Evolutionary conservation across 2,888 invertebrate species (phyloP), one percentile per base, ranked within the genome.

Genomic region (Augochlorella aurata): DNA sequence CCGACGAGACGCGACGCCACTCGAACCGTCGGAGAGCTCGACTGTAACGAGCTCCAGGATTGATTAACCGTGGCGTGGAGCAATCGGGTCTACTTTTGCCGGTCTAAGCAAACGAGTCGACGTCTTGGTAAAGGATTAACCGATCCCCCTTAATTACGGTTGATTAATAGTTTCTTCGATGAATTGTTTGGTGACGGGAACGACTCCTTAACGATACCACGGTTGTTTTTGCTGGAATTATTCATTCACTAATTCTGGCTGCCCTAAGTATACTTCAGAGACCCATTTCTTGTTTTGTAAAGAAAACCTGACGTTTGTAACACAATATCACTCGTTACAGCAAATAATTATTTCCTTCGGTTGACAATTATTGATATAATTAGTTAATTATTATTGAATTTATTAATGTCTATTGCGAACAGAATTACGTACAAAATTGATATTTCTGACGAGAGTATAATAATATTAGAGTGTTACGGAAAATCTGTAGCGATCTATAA

Each of bases 1-100:
- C 38, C 38, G 38, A 7, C 5, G 5, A 38, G 38, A 38, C 38
- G 38, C 38, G 38, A 86, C 88, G 85, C 69, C 80, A 70, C 77
- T 79, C 81, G 83, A 80, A 79, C 81, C 83, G 75, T 79, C 79
- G 58, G 74, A 63, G 81, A 79, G 83, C 83, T 73, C 82, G 85
- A 69, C 83, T 82, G 84, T 90, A 89, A 90, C 88, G 88, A 90
- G 88, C 87, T 83, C 66, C 84, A 81, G 85, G 90, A 90, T 91
- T 90, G 91, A 91, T 91, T 91, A 91, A 91, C 88, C 87, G 84
- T 87, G 82, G 74, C 75, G 88, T 81, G 66, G 81, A 73, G 77
- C 85, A 71, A 79, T 79, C 80, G 76, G 79, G 70, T 80, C 82
- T 79, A 79, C 81, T 85, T 75, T 74, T 77, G 78, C 82, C 77